Base-by-base conservation (phyloP, 2,797 vertebrate species). In the Poeciliopsis turneri region DNA sequence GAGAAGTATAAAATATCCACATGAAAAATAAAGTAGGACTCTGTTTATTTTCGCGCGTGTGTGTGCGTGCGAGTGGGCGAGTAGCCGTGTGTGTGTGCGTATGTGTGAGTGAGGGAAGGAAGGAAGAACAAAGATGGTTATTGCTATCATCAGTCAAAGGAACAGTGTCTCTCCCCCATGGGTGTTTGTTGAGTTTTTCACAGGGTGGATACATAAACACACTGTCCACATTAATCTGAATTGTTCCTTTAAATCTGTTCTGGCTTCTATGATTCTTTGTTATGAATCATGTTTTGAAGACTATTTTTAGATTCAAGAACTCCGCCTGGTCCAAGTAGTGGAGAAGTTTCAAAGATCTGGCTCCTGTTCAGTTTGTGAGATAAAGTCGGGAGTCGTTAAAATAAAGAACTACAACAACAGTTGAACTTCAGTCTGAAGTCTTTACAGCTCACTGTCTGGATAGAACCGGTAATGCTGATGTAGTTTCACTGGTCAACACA, bases 81-180 rank as follows among this genome's bases (percentile, higher is more conserved):
- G 36, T 36, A 36, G 36, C 0, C 36, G 30, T 33, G 30, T 33
- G 30, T 33, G 30, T 33, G 30, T 2, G 30, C 30, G 2, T 8
- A 6, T 18, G 59, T 8, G 28, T 33, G 41, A 41, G 28, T 33
- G 41, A 41, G 8, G 41, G 55, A n/a, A 20, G 11, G 57, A 61
- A 30, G 28, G 59, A 64, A 8, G 33, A 33, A 68, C 23, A 47
- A 47, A 51, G 53, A 43, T 18, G 25, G 25, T 43, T 74, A 43
- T 74, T 57, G 5, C 7, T 20, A 0, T 82, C 83, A 76, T 86
- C 79, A 82, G 90, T 92, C 82, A 86, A 78, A 89, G 74, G 74
- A 41, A 1, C 72, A 45, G 28, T 64, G 30, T 33, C 30, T 66
- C 68, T 72, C 45, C 76, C 80, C 78, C 4, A 76, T 75, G 80